Percentiles rank a stretch among this genome's conserved stretches.
Conservation (phyloP, 2,797 vertebrate genomes). For the Gorsachius magnificus region DNA sequence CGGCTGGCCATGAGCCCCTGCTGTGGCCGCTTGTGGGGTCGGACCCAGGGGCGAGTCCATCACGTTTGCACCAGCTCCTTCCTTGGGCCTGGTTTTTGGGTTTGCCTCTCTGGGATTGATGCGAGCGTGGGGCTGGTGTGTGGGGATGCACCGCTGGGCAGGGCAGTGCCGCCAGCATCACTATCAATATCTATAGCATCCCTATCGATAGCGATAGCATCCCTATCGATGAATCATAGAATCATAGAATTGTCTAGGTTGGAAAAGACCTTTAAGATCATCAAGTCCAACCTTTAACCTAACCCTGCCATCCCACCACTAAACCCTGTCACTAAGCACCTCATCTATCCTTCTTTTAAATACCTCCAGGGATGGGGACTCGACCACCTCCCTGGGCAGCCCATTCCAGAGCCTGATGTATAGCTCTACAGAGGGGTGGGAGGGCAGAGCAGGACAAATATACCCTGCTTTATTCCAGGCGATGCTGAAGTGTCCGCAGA, state of each 20-base stretch:
- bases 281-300: too few species aligned
- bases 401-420: too few species aligned
- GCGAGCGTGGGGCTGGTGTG: background rate
- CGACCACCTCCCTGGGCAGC: too few species aligned
- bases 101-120: background rate
- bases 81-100: background rate
- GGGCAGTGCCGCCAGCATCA: background rate
- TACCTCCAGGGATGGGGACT: too few species aligned
- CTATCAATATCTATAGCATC: background rate
- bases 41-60: rapidly evolving
- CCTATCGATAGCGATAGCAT: too few species aligned
- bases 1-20: background rate
- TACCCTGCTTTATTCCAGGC: background rate
- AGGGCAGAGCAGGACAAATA: background rate
- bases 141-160: background rate
- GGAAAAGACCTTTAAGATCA: too few species aligned
- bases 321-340: too few species aligned
- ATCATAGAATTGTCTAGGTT: too few species aligned
- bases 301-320: too few species aligned
- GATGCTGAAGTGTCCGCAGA: background rate
- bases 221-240: too few species aligned
- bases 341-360: too few species aligned
- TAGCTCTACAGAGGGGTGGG: background rate
- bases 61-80: background rate
- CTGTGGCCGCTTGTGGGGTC: background rate